A percentile compares a stretch with the other conserved stretches of the same genome.
These are phyloP conservation scores for Calosoma granatense DNA, from an alignment of 1,140 invertebrate genomes.

Conservation along the genomic window DNA sequence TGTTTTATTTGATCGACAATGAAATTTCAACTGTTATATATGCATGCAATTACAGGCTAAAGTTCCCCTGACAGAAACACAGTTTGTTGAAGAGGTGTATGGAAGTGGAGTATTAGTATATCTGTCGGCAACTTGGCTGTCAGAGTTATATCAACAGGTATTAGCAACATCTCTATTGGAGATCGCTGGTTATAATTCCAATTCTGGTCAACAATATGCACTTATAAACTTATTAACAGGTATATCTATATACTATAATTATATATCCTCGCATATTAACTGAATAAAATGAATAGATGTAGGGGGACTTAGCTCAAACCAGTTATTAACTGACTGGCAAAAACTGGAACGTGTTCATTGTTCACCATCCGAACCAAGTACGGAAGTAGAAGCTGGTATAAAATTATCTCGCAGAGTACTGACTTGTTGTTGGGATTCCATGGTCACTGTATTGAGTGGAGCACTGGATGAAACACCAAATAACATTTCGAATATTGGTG, in stretches of 20 bases:
- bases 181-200: conserved; percentile 50
- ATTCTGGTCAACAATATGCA: conserved; percentile 47
- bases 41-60: conserved; percentile 37
- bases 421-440: conserved; percentile 83
- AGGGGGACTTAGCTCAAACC: conserved; percentile 66
- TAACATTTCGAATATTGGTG: conserved; percentile 35
- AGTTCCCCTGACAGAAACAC: conserved; percentile 54
- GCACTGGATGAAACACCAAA: conserved; percentile 53
- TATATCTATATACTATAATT: conserved; percentile 32
- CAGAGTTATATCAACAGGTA: conserved; percentile 81
- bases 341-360: conserved; percentile 59
- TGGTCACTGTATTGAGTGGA: conserved; percentile 76
- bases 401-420: conserved; percentile 59
- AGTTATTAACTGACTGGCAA: conserved; percentile 76
- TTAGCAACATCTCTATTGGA: conserved; percentile 65
- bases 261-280: background rate
- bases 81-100: conserved; percentile 85
- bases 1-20: conserved; percentile 8
- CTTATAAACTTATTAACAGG: conserved; percentile 69
- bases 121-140: conserved; percentile 82
- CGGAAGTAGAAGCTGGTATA: conserved; percentile 57
- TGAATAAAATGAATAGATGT: conserved; percentile 53
- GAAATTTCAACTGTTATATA: background rate
- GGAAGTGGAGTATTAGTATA: conserved; percentile 85
- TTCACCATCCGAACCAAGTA: conserved; percentile 52